These are phyloP conservation scores for Eilema sororculum DNA, from an alignment of 2,888 invertebrate genomes.

Conservation along the genomic window DNA sequence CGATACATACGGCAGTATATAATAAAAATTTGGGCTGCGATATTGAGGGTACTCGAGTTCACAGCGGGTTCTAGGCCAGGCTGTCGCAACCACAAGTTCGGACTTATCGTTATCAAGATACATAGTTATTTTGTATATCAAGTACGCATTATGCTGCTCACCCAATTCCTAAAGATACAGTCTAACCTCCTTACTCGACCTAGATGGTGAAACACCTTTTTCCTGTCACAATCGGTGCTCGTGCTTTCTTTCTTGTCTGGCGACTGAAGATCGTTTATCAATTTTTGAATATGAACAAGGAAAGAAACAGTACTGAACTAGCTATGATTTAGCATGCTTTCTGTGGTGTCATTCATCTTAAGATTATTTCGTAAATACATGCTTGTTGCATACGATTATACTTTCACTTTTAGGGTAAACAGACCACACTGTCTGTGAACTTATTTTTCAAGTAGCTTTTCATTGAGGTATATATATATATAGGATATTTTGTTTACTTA, in stretches of 20 bases:
- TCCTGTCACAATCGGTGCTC: conserved; percentile 49
- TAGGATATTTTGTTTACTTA: background rate
- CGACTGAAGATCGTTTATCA: conserved; percentile 2
- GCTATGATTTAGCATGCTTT: background rate
- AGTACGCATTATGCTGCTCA: conserved; percentile 63
- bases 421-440: background rate
- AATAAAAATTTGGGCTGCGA: conserved; percentile 63
- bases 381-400: background rate
- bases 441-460: background rate
- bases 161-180: conserved; percentile 62
- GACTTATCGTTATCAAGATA: conserved; percentile 64
- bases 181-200: conserved; percentile 67
- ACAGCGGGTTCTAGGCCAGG: conserved; percentile 80
- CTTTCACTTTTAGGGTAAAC: background rate
- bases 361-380: background rate
- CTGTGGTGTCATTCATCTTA: background rate
- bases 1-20: conserved; percentile 61
- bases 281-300: background rate
- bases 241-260: conserved; percentile 27
- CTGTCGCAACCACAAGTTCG: conserved; percentile 78
- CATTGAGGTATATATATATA: background rate
- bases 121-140: conserved; percentile 64
- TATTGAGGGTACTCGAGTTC: conserved; percentile 83
- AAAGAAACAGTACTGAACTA: background rate
- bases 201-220: conserved; percentile 62